Evolutionary conservation across 2,888 invertebrate species (phyloP), one percentile per base, ranked within the genome.

Genomic region (Scaptomyza caliginosa): DNA sequence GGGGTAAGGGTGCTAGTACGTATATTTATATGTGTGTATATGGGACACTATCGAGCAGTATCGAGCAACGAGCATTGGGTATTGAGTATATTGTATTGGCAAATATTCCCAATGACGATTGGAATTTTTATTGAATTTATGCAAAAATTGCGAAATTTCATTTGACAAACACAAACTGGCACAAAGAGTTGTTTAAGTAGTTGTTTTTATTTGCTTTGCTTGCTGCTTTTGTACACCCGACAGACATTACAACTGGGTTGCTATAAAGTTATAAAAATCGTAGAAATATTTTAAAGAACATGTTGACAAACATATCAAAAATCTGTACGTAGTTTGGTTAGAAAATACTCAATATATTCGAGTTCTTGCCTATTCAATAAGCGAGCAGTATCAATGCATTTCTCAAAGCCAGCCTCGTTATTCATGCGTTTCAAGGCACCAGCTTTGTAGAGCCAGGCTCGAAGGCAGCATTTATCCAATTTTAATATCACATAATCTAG

Each of bases 81-180:
- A 17, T 21, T 55, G 16, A 40, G 56, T 75, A 63, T 74, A 51
- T 71, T 80, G 86, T 86, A 79, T 81, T 80, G 86, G 83, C 83
- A 86, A 86, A 81, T 83, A 86, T 83, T 83, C 86, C 86, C 65
- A 80, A 83, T 86, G 81, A 81, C 81, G 86, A 86, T 84, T 75
- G 82, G 86, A 82, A 83, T 83, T 86, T 82, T 84, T 85, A 84
- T 83, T 86, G 86, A 83, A 84, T 83, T 86, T 86, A 84, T 86
- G 86, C 86, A 74, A 86, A 81, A 83, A 81, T 81, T 76, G 84
- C 68, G n/a, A 77, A 84, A 84, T 86, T 82, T 81, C 81, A 84
- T 86, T 86, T 68, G 78, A 48, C 54, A 51, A 46, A 49, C 50
- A 49, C 60, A 77, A 34, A 34, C 34, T 16, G 34, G 11, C 16